Evolutionary conservation across 2,113 vertebrate genomes (phyloP).

Genomic region (Eleginops maclovinus): DNA sequence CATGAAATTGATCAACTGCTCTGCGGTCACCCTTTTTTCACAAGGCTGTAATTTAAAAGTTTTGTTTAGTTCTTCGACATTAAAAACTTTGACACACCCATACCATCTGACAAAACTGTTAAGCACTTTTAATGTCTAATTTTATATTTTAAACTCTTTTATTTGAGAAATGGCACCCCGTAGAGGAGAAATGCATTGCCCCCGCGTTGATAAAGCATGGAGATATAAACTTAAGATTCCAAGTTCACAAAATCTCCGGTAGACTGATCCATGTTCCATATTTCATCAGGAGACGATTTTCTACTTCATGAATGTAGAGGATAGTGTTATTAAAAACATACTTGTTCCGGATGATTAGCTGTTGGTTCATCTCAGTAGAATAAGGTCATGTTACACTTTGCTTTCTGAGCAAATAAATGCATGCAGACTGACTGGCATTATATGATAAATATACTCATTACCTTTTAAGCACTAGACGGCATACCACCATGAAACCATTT

Average conservation of each 20-base stretch:
- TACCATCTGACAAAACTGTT: neutral
- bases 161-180: neutral
- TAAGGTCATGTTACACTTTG: neutral
- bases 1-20: conserved; percentile 18
- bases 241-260: neutral
- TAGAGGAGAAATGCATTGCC: neutral
- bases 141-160: neutral
- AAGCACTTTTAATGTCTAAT: neutral
- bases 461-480: neutral
- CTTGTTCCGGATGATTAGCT: conserved; percentile 10
- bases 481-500: neutral
- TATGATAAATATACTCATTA: conserved; percentile 10
- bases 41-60: neutral
- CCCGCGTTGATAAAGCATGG: neutral
- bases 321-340: neutral
- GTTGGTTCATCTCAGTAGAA: conserved; percentile 2
- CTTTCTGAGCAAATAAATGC: conserved; percentile 24
- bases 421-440: conserved; percentile 10
- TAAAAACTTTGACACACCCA: neutral
- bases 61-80: neutral
- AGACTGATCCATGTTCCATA: neutral
- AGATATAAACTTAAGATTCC: neutral
- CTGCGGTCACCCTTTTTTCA: conserved; percentile 16
- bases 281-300: neutral
- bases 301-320: neutral